These are phyloP conservation scores for Sycophaga agraensis DNA, from an alignment of 1,140 invertebrate species.

Conservation along the genomic window DNA sequence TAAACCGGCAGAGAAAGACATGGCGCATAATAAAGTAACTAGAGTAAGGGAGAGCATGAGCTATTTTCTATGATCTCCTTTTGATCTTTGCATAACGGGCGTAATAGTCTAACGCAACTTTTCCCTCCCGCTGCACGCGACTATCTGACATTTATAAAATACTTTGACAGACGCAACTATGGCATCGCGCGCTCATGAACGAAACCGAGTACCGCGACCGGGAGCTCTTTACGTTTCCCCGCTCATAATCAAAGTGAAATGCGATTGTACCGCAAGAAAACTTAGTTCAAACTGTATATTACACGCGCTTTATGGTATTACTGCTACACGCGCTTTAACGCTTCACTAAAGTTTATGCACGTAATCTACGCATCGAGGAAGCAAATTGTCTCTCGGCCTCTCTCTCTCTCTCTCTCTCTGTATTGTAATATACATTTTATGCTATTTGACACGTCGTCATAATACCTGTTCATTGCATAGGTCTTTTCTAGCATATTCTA, in stretches of 20 bases:
- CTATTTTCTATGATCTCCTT: background rate
- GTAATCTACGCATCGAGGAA: background rate
- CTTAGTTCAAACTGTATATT: background rate
- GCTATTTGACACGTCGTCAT: too few species aligned
- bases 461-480: too few species aligned
- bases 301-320: background rate
- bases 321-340: background rate
- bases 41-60: too few species aligned
- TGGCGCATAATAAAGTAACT: too few species aligned
- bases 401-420: too few species aligned
- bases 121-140: background rate
- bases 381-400: background rate
- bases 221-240: background rate
- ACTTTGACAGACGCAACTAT: background rate
- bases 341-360: slow-evolving; percentile 5
- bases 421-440: too few species aligned
- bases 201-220: background rate
- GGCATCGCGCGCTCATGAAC: background rate
- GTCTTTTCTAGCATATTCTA: too few species aligned
- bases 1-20: too few species aligned
- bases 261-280: slow-evolving; percentile 26
- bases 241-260: slow-evolving; percentile 41
- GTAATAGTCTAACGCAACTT: slow-evolving; percentile 19
- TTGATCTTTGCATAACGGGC: slow-evolving; percentile 30
- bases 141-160: background rate